phyloP scores from a whole-genome alignment of 2,888 invertebrate genomes.

The Ernsta delagoae region DNA sequence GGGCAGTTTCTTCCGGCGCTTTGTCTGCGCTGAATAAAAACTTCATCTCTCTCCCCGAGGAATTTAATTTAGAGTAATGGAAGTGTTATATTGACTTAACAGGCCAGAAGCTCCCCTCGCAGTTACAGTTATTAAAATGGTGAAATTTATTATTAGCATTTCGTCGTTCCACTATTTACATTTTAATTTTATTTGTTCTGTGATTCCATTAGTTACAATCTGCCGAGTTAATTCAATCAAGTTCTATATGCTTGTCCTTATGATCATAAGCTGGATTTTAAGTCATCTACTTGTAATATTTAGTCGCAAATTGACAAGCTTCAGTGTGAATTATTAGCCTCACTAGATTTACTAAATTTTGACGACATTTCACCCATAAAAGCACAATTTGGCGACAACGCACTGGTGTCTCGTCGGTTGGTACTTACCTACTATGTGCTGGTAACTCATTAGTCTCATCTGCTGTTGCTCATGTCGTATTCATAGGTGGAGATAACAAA shows the following conservation, averaged over 20 bases:
- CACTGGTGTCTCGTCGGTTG: no score
- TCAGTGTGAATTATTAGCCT: no score
- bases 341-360: no score
- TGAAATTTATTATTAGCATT: conserved; percentile 85
- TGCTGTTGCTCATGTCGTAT: no score
- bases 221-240: conserved; percentile 75
- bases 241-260: conserved; percentile 29
- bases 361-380: no score
- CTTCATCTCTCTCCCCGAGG: conserved; percentile 82
- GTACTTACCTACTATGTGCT: no score
- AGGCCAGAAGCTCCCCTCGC: conserved; percentile 82
- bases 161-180: conserved; percentile 81
- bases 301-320: background rate
- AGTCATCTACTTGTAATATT: background rate
- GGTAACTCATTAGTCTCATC: no score
- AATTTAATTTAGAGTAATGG: conserved; percentile 85
- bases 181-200: conserved; percentile 85
- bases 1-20: conserved; percentile 66
- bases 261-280: background rate
- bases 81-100: conserved; percentile 86
- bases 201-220: conserved; percentile 81
- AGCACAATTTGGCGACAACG: no score
- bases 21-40: conserved; percentile 79
- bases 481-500: no score
- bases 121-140: conserved; percentile 85